phyloP scores from a whole-genome alignment of 92 coral and sea anemone genomes.

The Pocillopora meandrina region DNA sequence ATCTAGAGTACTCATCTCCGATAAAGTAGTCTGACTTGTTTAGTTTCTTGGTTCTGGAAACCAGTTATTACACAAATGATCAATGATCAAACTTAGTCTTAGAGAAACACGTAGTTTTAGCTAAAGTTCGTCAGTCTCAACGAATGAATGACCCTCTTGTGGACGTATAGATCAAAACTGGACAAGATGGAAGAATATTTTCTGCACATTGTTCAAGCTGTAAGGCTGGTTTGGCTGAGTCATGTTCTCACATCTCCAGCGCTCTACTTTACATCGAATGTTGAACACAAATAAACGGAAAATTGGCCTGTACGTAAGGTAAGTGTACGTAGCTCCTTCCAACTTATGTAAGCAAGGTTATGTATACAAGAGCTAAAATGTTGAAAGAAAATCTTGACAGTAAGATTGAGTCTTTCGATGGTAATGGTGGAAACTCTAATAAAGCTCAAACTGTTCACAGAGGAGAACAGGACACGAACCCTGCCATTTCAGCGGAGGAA shows the following conservation, averaged over 20 bases:
- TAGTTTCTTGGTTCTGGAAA: constrained; percentile 20
- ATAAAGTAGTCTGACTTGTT: constrained; percentile 25
- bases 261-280: constrained; percentile 35
- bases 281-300: constrained; percentile 35
- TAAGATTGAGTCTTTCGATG: background rate
- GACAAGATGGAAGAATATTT: constrained; percentile 26
- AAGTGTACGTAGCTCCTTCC: background rate
- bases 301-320: constrained; percentile 18
- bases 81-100: constrained; percentile 13
- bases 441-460: background rate
- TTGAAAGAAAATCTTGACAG: constrained; percentile 19
- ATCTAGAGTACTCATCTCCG: constrained; percentile 20
- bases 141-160: constrained; percentile 35
- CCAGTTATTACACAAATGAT: too few relatives aligned
- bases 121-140: constrained; percentile 31
- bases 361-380: constrained; percentile 24
- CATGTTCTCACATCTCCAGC: constrained; percentile 40
- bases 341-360: constrained; percentile 22
- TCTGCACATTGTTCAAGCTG: constrained; percentile 24
- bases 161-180: constrained; percentile 4
- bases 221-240: constrained; percentile 45
- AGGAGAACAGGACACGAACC: background rate
- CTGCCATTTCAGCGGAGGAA: background rate
- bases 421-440: background rate
- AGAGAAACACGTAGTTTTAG: constrained; percentile 31